phyloP scores from a whole-genome alignment of 2,888 invertebrate species.

The Pyrrhosoma nymphula region DNA sequence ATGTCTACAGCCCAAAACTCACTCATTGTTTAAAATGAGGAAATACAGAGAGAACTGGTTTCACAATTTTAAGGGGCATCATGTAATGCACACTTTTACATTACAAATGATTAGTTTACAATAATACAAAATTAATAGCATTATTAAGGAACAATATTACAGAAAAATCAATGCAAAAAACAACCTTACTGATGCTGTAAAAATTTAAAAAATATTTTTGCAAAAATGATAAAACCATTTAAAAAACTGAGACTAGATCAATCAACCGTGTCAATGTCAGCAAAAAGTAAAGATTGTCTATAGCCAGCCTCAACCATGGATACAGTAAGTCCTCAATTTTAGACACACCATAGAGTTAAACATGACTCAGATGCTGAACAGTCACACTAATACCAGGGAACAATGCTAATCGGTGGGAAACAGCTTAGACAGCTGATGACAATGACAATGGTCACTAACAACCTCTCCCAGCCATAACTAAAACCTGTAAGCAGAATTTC shows the following conservation, averaged over 20 bases:
- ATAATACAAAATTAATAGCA: background rate
- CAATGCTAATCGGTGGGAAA: background rate
- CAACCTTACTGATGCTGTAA: background rate
- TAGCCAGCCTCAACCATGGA: too few species aligned
- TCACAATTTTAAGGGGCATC: background rate
- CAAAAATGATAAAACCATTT: background rate
- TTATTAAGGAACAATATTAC: background rate
- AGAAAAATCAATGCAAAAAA: background rate
- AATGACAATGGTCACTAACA: background rate
- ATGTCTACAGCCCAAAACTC: background rate
- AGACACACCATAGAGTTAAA: background rate
- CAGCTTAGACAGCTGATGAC: background rate
- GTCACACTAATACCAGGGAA: background rate
- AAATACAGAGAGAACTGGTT: background rate
- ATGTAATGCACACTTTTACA: background rate
- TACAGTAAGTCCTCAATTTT: background rate
- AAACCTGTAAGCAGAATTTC: background rate
- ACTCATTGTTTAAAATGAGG: background rate
- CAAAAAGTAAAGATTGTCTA: too few species aligned
- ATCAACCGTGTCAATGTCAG: background rate
- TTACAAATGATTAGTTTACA: background rate
- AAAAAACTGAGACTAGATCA: background rate
- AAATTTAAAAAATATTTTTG: background rate
- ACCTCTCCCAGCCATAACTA: background rate
- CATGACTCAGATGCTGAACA: background rate